Evolutionary conservation across 1,140 invertebrate species (phyloP), one percentile per base, ranked within the genome.

Genomic region (Zaprionus nigranus): DNA sequence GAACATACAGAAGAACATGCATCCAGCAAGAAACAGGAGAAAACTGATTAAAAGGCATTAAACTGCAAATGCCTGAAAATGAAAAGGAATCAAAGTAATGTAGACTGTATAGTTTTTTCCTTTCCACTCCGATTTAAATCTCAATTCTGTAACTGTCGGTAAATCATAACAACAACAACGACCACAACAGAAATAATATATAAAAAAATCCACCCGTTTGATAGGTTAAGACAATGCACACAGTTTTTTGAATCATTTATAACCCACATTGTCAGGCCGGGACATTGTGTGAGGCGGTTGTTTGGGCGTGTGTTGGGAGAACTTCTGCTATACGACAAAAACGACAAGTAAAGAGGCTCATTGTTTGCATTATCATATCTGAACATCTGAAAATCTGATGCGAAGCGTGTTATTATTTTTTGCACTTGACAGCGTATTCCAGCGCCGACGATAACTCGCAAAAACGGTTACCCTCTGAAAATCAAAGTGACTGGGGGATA

Each of bases 331-430:
- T 12, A 13, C 64, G 61, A 61, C 62, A 77, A 72, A 56, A 73
- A 60, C 67, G 54, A 53, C 60, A 59, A 34, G 46, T 59, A 54
- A 85, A 81, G 78, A 53, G 71, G 64, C 76, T 72, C 83, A 79
- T 82, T 79, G 76, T 73, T 82, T 85, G 78, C 82, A 85, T 85
- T 85, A 82, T 79, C 76, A 87, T 82, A 87, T 77, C 79, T 67
- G 78, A 73, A 80, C 75, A 87, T 82, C 67, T 63, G 76, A 86
- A 82, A 87, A 87, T 86, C 82, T 86, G 82, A 73, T 73, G 80
- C 82, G 76, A 79, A 69, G 79, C 79, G 72, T 79, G 83, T 76
- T 86, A 70, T 82, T 86, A 82, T 82, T 51, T 81, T 85, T 86
- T 79, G 63, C 79, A 82, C 64, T 83, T 72, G 76, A 83, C 81